Conservation (phyloP, 2,797 vertebrate genomes). For the Pangasius mekongensis region DNA sequence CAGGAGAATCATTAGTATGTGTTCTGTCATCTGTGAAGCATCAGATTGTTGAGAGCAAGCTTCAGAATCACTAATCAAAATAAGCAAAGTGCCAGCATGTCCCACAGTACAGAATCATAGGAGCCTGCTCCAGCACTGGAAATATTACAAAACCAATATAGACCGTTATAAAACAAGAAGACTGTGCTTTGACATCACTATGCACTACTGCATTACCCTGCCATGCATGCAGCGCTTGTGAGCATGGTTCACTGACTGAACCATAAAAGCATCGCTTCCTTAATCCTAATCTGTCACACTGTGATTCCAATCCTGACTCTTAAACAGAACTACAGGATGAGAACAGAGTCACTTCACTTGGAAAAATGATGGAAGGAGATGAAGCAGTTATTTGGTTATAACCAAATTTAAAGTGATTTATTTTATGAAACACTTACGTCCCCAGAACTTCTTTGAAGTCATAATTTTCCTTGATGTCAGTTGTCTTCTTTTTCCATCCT, state of each 20-base stretch:
- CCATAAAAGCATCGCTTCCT: constrained; percentile 21
- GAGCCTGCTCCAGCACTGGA: constrained; percentile 1
- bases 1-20: constrained; percentile 37
- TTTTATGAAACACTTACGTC: constrained; percentile 72
- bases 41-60: constrained; percentile 26
- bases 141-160: constrained; percentile 22
- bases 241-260: constrained; percentile 26
- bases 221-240: background rate
- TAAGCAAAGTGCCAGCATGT: constrained; percentile 11
- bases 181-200: background rate
- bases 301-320: constrained; percentile 8
- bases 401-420: background rate
- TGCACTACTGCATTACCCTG: background rate
- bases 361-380: background rate
- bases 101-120: background rate
- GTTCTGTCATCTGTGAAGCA: constrained; percentile 25
- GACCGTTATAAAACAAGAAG: background rate
- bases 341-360: background rate
- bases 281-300: constrained; percentile 39
- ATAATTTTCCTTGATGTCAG: constrained; percentile 82
- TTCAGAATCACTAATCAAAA: constrained; percentile 26
- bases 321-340: background rate
- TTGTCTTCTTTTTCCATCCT: constrained; percentile 84
- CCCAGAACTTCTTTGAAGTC: constrained; percentile 85
- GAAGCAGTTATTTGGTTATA: background rate